Evolutionary conservation across 2,888 invertebrate species (phyloP), one percentile per base, ranked within the genome.

Genomic region (Dendrolimus houi): DNA sequence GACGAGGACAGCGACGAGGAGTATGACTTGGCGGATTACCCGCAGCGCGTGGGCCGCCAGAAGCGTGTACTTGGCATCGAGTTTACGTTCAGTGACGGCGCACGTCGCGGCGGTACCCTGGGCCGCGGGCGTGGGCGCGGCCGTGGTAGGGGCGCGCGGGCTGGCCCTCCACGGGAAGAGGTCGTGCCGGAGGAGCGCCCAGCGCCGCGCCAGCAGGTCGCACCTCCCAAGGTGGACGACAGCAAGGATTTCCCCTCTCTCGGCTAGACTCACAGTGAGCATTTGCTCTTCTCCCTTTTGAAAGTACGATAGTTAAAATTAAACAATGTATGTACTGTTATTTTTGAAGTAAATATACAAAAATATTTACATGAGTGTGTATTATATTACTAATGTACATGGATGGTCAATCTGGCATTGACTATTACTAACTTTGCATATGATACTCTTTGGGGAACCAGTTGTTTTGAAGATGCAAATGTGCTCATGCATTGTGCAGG

Each of bases 161-260:
- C 81, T 58, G 77, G 76, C 52, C 77, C 79, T 56, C 83, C 81
- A 66, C 85, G 83, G 56, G 87, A 82, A 65, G 83, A 79, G 64
- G 67, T 74, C 54, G 72, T 69, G 59, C 74, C 73, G 1, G 87
- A 85, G 73, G 88, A 87, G 79, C 87, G 87, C 67, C 77, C 82
- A 41, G 67, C 62, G 60, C 75, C 76, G 62, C 81, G 83, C 61
- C 72, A 71, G 56, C 79, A 72, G 62, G 80, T 73, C 47, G 81
- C 90, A 61, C 94, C 95, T 68, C 97, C 98, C 17, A 97, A 97
- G 87, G 97, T 98, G 66, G 97, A 98, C 83, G 98, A 98, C 91
- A 97, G 97, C 92, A 95, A 95, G 86, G 98, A 98, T 90, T 98
- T 98, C 91, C 98, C 98, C 71, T 96, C 97, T 81, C 93, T 98